Base-by-base conservation (phyloP, 30 jellyfish, hydroid and myxozoan species). In the Cassiopea andromeda region DNA sequence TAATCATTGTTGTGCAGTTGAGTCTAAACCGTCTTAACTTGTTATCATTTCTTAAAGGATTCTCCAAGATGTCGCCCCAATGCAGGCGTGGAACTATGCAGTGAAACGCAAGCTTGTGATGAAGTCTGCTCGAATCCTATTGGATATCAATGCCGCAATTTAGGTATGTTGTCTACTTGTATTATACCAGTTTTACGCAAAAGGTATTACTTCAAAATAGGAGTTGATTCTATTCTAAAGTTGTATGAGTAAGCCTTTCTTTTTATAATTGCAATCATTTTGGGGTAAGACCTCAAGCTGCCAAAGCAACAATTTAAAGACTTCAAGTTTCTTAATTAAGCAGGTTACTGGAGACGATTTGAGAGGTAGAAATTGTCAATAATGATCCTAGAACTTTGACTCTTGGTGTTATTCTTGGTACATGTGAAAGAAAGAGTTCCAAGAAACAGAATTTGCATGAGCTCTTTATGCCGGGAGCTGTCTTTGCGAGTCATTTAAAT, bases 61-160 rank as follows among this genome's bases (percentile, higher is more conserved):
- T 47, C 86, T 48, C 86, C 86, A 77, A 77, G 86, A 60, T 77
- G 86, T 60, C 86, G 86, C 16, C 45, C 83, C 0, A 19, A 44
- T 38, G 66, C 83, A 47, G 70, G 75, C 48, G 4, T 0, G n/a
- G 86, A 57, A 49, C 57, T 1, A 14, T 77, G 86, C 74, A 15
- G 50, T 49, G 13, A 1, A 58, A 77, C 27, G 12, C 70, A 77
- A 77, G 75, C 86, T 1, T 77, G 86, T 59, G 86, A 77, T 49
- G 86, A 77, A 46, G 75, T 77, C 27, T 77, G 86, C 75, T 43
- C 43, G 14, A 77, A 77, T 27, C 86, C 86, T 43, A 50, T 77
- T 77, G 86, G 86, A 58, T 50, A 77, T 69, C 49, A 27, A 16
- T 77, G 86, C 86, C 86, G 86, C 2, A 46, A 6, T 18, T 49